Base-by-base conservation (phyloP, 2,888 invertebrate genomes). In the Schizaphis graminum region DNA sequence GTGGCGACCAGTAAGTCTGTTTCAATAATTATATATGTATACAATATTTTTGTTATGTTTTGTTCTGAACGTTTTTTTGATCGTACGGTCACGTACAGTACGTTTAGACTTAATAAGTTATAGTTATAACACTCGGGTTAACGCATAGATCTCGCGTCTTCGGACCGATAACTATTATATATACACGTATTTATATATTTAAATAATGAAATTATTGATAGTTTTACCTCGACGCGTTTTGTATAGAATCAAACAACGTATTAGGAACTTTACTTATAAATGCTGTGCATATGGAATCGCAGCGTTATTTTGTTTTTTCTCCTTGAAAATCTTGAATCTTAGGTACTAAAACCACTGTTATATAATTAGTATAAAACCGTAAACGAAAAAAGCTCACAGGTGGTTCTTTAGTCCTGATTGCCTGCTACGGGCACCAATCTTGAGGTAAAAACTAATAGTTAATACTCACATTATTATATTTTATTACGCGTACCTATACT, bases 1-100 rank as follows among this genome's bases (percentile, higher is more conserved):
- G 41, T 89, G 91, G n/a, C 57, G 91, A 91, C 91, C 57, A 61
- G 57, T 24, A 85, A 77, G 84, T 84, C 56, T 41, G 41, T 84
- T 84, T 49, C 28, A 44, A 56, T 49, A 86, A 86, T 86, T 94
- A 28, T 92, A 77, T 7, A 35, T 77, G n/a, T 53, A 88, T 88
- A 16, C 2, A 16, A 35, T 89, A 89, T 35, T 91, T 77, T 91
- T 49, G n/a, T 91, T 77, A 53, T 49, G n/a, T 87, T 49, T 16
- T 87, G n/a, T 53, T 49, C n/a, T 35, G 24, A n/a, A 26, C 49
- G 94, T 91, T 89, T 88, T 88, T 35, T 77, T 77, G 16, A 77
- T 35, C 35, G 35, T 2, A 7, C 8, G 35, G 35, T n/a, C 77
- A 35, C 7, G 16, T 44, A 41, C 7, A 77, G 16, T 16, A 5